These are phyloP conservation scores for Phylloscopus trochilus DNA, from an alignment of 2,113 vertebrate genomes.

Conservation along the genomic window DNA sequence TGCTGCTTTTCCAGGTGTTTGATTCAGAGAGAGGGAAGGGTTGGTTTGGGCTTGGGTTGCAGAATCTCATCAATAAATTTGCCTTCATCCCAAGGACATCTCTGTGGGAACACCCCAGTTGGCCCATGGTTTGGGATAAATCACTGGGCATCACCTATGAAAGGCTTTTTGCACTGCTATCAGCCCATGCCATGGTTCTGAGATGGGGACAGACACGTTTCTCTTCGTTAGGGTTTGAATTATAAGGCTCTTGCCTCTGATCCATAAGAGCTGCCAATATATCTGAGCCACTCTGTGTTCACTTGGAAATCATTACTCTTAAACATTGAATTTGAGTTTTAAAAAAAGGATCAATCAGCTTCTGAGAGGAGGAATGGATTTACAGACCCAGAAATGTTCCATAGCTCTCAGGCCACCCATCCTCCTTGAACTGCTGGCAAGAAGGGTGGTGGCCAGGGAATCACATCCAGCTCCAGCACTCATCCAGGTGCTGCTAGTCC, in stretches of 20 bases:
- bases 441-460: not conserved
- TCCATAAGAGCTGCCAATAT: not conserved
- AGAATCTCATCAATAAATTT: not conserved
- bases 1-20: not conserved
- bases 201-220: not conserved
- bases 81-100: not conserved
- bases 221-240: not conserved
- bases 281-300: not conserved
- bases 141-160: not conserved
- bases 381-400: not conserved
- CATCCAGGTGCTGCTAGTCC: not conserved
- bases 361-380: conserved; percentile 5
- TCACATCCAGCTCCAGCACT: not conserved
- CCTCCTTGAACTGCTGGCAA: not conserved
- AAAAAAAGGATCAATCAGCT: not conserved
- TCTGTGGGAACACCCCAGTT: not conserved
- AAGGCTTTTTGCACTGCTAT: not conserved
- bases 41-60: not conserved
- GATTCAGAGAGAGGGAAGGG: not conserved
- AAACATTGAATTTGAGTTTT: not conserved
- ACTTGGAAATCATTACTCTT: conserved; percentile 20
- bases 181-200: not conserved
- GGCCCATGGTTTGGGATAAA: not conserved
- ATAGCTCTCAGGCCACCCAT: not conserved
- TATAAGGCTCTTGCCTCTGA: not conserved